Conservation (phyloP, 2,113 vertebrate species). For the Eulemur rufifrons region DNA sequence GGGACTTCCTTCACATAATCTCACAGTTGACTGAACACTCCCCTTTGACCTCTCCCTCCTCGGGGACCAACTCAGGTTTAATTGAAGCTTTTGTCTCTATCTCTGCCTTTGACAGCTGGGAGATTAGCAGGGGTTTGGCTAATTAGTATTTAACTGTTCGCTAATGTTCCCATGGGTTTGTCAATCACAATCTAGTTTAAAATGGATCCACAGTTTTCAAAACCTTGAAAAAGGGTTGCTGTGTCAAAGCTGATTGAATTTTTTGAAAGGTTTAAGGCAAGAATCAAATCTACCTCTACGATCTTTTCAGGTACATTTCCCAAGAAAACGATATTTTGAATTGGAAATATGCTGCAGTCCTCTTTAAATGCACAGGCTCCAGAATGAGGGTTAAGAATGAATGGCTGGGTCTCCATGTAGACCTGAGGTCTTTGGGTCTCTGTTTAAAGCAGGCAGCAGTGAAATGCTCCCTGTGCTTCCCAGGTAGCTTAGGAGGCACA, state of each 20-base stretch:
- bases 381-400: not conserved
- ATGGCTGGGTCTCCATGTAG: not conserved
- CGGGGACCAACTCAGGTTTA: constrained; percentile 85
- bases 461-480: not conserved
- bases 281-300: constrained; percentile 72
- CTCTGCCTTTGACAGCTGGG: constrained; percentile 78
- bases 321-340: constrained; percentile 9
- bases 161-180: constrained; percentile 84
- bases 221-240: constrained; percentile 54
- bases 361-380: not conserved
- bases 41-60: constrained; percentile 87
- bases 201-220: constrained; percentile 79
- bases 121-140: constrained; percentile 87
- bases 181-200: constrained; percentile 84
- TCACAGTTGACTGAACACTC: constrained; percentile 89
- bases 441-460: not conserved
- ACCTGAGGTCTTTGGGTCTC: not conserved
- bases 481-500: not conserved
- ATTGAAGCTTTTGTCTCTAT: constrained; percentile 85
- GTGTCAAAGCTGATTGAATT: constrained; percentile 76
- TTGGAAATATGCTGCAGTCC: not conserved
- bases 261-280: constrained; percentile 76
- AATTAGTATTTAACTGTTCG: constrained; percentile 89
- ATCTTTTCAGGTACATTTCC: constrained; percentile 58
- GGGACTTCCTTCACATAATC: constrained; percentile 82